Base-by-base conservation (phyloP, 2,888 invertebrate species). In the Drosophila vallismaia region DNA sequence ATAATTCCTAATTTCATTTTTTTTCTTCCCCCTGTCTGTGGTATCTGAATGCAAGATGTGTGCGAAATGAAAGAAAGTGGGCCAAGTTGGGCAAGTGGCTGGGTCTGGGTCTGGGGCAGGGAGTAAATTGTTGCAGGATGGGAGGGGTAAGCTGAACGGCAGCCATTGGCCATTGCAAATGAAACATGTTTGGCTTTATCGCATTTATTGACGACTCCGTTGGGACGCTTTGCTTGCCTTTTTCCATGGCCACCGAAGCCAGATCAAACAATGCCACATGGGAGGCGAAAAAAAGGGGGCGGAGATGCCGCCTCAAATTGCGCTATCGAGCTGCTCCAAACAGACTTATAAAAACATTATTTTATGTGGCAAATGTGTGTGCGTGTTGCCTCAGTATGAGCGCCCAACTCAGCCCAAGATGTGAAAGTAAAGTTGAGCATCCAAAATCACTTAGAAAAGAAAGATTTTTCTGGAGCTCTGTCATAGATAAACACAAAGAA, bases 161-260 rank as follows among this genome's bases (percentile, higher is more conserved):
- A 69, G 53, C 69, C 69, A 70, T 63, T 71, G 71, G 71, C 67
- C 75, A 67, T 60, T 80, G 83, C 81, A 84, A 87, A 83, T 87
- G 85, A 84, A 86, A 88, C 85, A 86, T 88, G 87, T 77, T 83
- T 86, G 86, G 81, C 73, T 88, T 88, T 86, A 88, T 86, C 88
- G 85, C 77, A 88, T 88, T 87, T 86, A 86, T 86, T 86, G 88
- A 86, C 88, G 85, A 84, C 85, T 86, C 85, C 85, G 70, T 63
- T 73, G 85, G 85, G 85, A 86, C 82, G 86, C 71, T 75, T 83
- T 83, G 80, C 72, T 69, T 75, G 77, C 69, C 70, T 44, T 53
- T 38, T 44, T 33, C 51, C 50, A 55, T 40, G 10, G 68, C 51
- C 70, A 59, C 55, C 36, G 66, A 38, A 50, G 67, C 67, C 68